A percentile compares a stretch with the other conserved stretches of the same genome.
phyloP scores from a whole-genome alignment of 2,113 vertebrate genomes.

The Pygathrix nemaeus region DNA sequence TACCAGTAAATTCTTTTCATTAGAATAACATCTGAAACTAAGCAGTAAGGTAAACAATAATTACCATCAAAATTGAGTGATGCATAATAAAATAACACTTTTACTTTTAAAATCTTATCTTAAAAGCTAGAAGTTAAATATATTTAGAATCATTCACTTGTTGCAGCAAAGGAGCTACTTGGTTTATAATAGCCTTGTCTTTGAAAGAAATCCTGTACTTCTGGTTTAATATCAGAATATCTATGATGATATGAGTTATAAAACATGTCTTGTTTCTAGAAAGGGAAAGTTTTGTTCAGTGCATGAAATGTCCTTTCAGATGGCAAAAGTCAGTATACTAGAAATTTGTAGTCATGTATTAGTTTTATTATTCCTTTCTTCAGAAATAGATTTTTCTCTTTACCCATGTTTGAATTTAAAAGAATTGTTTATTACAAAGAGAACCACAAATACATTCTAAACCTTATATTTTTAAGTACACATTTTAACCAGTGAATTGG shows the following conservation, averaged over 20 bases:
- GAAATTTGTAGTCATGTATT: background rate
- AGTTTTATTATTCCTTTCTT: constrained; percentile 37
- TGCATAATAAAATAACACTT: constrained; percentile 84
- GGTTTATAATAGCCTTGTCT: constrained; percentile 39
- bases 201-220: constrained; percentile 30
- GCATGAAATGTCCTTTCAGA: constrained; percentile 26
- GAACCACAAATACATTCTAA: constrained; percentile 6
- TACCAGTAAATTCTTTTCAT: constrained; percentile 97
- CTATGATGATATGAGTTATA: background rate
- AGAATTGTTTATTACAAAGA: background rate
- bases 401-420: constrained; percentile 16
- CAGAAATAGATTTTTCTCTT: constrained; percentile 26
- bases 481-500: constrained; percentile 38
- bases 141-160: constrained; percentile 72
- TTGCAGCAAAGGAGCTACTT: constrained; percentile 36
- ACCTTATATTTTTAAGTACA: constrained; percentile 26
- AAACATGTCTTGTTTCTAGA: background rate
- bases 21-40: constrained; percentile 96
- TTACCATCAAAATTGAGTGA: constrained; percentile 91
- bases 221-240: constrained; percentile 2
- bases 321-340: background rate
- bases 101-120: constrained; percentile 78
- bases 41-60: constrained; percentile 95
- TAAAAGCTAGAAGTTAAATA: constrained; percentile 57
- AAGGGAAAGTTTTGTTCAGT: constrained; percentile 31